Evolutionary conservation across 1,140 invertebrate genomes (phyloP), one percentile per base, ranked within the genome.

Genomic region (Bombus balteatus): DNA sequence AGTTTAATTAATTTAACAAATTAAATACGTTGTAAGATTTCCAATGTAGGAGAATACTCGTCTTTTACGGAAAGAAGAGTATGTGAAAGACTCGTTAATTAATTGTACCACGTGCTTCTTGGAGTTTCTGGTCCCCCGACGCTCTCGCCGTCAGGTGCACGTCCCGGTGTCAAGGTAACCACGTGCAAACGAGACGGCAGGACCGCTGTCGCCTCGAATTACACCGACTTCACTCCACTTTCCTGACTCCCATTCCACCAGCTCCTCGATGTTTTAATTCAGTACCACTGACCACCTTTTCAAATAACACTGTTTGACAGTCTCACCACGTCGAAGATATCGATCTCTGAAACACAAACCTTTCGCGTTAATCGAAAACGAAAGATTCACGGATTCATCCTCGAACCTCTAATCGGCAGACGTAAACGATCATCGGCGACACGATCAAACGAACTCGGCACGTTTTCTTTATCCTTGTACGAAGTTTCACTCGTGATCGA

Each of bases 181-280:
- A 85, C 84, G 84, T 85, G 84, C 71, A 74, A 85, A 80, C 76
- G 57, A 72, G 83, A 85, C 76, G 76, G 41, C 62, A 85, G 57
- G 39, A 73, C 34, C 77, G 37, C n/a, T 73, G 37, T 83, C 77
- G 57, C 28, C 68, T 80, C 83, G 83, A 62, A 78, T 85, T 72
- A 72, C 82, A 59, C 25, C 59, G 41, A 34, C 18, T 53, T 47
- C 53, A 18, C 34, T 25, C 78, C 57, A 47, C 39, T 18, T 80
- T 53, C 13, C 22, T 57, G 5, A 1, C 39, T 32, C 37, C 18
- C 37, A 15, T 57, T 39, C 39, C 10, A 62, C 5, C 6, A 6
- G 25, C 28, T 32, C 8, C n/a, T 22, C 72, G 15, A 74, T 32
- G 22, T 62, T 28, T n/a, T 28, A n/a, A 77, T n/a, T 77, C 32